Base-by-base conservation (phyloP, 1,140 invertebrate species). In the Zaprionus inermis region DNA sequence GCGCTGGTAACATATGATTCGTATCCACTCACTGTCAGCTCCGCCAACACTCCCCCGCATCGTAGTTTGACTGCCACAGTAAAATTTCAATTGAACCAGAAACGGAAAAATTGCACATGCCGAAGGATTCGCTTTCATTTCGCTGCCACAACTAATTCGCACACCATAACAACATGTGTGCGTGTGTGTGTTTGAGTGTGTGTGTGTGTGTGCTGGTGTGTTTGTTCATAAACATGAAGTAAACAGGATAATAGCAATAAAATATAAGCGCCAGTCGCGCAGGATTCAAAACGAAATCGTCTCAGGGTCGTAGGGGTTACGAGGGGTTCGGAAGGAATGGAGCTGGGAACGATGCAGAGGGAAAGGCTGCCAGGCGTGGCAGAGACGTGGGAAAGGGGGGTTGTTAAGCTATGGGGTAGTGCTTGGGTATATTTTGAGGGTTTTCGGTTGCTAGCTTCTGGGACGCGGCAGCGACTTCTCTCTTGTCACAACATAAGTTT, bases 191-290 rank as follows among this genome's bases (percentile, higher is more conserved):
- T 46, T 56, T 14, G 38, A 68, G 38, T 36, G 24, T 46, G 46
- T 51, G 58, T 54, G 49, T 58, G 72, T 38, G 64, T 82, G 60
- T 77, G 61, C 61, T 54, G 14, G 58, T 82, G 63, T 82, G 66
- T 72, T 66, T 75, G 69, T 78, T 84, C 78, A 78, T 88, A 91
- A 83, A 91, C 82, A 90, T 90, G 79, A 75, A 83, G 86, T 90
- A 91, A 90, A 90, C 86, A 90, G 86, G 86, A 91, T 91, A 91
- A 91, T 91, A 91, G 88, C 89, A 88, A 91, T 91, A 91, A 91
- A 91, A 89, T 89, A 89, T 89, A 89, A 88, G 80, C 84, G 84
- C 64, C 83, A 88, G 76, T 82, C 76, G 82, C 68, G 79, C 59
- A 61, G 71, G 67, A 70, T 75, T 75, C 67, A 75, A 70, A 70